These are phyloP conservation scores for Prostheceraeus crozeri DNA, from an alignment of 2,888 invertebrate genomes.

Conservation along the genomic window DNA sequence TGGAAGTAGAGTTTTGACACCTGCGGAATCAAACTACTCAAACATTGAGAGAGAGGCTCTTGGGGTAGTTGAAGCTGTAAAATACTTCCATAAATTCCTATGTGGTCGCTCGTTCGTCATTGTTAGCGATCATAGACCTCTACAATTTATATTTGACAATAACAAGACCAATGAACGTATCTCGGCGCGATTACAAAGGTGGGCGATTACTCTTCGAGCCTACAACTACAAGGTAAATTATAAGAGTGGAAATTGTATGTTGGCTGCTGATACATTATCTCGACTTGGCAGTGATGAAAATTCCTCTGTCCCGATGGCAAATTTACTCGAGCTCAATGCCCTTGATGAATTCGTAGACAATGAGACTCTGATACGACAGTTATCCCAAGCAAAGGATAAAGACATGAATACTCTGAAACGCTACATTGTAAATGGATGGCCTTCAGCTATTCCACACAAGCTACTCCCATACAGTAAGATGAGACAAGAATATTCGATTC, in stretches of 20 bases:
- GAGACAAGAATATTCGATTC: conserved; percentile 18
- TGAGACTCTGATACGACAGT: conserved; percentile 3
- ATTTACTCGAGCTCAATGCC: conserved; percentile 19
- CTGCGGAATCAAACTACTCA: conserved; percentile 49
- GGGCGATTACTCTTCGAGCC: conserved; percentile 44
- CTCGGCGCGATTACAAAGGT: conserved; percentile 43
- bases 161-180: conserved; percentile 42
- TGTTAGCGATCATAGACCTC: conserved; percentile 50
- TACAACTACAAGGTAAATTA: conserved; percentile 48
- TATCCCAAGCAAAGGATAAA: neutral
- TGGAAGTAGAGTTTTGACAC: conserved; percentile 29
- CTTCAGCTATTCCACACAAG: neutral
- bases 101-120: conserved; percentile 52
- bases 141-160: conserved; percentile 49
- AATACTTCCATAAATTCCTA: conserved; percentile 51
- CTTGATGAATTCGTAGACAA: neutral
- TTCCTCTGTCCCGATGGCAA: neutral
- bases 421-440: conserved; percentile 30
- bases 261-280: conserved; percentile 47
- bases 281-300: conserved; percentile 38
- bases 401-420: neutral
- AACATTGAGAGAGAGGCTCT: conserved; percentile 50
- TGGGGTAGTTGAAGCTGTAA: conserved; percentile 49
- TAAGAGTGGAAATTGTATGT: conserved; percentile 42
- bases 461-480: conserved; percentile 27